These are phyloP conservation scores for Aplochiton taeniatus DNA, from an alignment of 2,797 vertebrate species.

Conservation along the genomic window DNA sequence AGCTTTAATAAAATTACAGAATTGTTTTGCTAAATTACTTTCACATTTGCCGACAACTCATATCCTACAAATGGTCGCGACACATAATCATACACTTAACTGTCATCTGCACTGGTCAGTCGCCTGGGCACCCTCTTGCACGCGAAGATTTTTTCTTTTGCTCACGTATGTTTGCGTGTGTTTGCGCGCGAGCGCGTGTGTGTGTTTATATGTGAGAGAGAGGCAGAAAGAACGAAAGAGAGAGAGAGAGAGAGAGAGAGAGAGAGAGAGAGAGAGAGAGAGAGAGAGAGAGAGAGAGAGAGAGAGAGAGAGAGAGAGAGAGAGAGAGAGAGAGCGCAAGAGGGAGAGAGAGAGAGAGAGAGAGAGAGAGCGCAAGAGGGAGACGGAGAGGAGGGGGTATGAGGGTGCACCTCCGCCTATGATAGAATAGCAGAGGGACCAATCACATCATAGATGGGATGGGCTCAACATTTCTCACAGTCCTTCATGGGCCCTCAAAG, in stretches of 20 bases:
- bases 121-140: slow-evolving; percentile 29
- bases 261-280: slow-evolving; percentile 26
- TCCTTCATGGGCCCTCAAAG: slow-evolving; percentile 82
- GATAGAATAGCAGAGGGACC: slow-evolving; percentile 75
- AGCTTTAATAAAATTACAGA: not conserved
- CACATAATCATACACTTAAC: slow-evolving; percentile 12
- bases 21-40: not conserved
- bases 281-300: slow-evolving; percentile 41
- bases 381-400: slow-evolving; percentile 19
- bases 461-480: slow-evolving; percentile 74
- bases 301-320: slow-evolving; percentile 33
- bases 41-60: not conserved
- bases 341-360: slow-evolving; percentile 24
- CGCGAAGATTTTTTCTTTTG: slow-evolving; percentile 46
- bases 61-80: slow-evolving; percentile 2
- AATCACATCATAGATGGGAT: slow-evolving; percentile 74
- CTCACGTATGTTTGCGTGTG: slow-evolving; percentile 33
- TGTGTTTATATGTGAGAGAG: slow-evolving; percentile 39
- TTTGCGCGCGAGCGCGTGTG: not conserved
- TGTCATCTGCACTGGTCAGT: slow-evolving; percentile 52
- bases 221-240: slow-evolving; percentile 35
- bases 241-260: slow-evolving; percentile 37
- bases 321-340: slow-evolving; percentile 27
- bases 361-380: slow-evolving; percentile 38
- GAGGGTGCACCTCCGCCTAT: slow-evolving; percentile 50